Percentiles rank a stretch among this genome's conserved stretches.
Evolutionary conservation across 2,888 invertebrate genomes (phyloP).

Genomic region (Diarsia brunnea): DNA sequence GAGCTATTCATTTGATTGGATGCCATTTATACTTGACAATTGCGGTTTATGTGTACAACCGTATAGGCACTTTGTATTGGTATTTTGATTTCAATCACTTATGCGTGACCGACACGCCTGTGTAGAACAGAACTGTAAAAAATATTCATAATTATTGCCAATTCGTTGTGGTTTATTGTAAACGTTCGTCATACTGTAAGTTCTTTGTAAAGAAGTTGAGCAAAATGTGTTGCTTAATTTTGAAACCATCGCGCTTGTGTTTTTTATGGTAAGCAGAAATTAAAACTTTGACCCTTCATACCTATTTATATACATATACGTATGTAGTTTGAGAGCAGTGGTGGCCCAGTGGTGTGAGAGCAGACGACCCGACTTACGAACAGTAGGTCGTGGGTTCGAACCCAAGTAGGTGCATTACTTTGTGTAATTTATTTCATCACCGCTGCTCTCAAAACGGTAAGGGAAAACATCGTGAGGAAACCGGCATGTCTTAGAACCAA

Average conservation of each 20-base stretch:
- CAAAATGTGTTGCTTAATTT: neutral
- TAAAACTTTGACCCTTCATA: neutral
- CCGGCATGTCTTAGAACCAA: too few species aligned
- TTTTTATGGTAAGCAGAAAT: neutral
- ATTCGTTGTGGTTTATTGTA: neutral
- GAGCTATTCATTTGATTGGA: slow-evolving; percentile 75
- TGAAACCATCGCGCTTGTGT: neutral
- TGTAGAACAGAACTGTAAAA: neutral
- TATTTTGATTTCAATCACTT: slow-evolving; percentile 13
- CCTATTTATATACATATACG: neutral
- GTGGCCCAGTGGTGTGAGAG: too few species aligned
- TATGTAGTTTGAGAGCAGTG: too few species aligned
- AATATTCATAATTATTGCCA: neutral
- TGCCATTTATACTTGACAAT: slow-evolving; percentile 73
- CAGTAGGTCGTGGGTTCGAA: too few species aligned
- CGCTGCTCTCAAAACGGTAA: too few species aligned
- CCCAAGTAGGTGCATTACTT: too few species aligned
- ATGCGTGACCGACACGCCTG: too few species aligned
- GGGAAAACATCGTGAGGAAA: too few species aligned
- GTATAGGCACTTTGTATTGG: slow-evolving; percentile 9
- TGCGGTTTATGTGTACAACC: slow-evolving; percentile 44
- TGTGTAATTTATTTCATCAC: too few species aligned
- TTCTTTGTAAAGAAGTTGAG: neutral
- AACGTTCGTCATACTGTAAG: neutral
- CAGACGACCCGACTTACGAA: too few species aligned